Conservation (phyloP, 2,113 vertebrate genomes). For the Puma concolor region DNA sequence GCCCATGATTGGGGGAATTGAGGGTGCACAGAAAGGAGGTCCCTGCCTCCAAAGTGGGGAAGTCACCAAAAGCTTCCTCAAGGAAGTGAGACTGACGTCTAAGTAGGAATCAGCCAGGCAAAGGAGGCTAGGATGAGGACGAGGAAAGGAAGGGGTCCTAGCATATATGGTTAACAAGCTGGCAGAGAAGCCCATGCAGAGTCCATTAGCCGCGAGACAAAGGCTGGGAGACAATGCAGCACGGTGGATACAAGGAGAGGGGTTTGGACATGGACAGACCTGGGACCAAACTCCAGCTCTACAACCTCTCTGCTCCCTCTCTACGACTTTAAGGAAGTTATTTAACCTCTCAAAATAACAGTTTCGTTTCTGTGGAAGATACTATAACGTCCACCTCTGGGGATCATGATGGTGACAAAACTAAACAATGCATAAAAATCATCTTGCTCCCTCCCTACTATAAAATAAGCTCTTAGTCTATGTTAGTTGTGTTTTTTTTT, state of each 20-base stretch:
- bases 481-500: not conserved
- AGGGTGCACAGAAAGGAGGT: not conserved
- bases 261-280: not conserved
- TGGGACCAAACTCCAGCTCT: not conserved
- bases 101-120: not conserved
- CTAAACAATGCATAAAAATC: not conserved
- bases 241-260: not conserved
- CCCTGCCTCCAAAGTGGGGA: not conserved
- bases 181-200: no score
- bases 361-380: not conserved
- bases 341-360: not conserved
- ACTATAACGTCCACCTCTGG: not conserved
- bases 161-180: rapidly evolving
- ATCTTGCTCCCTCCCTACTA: not conserved
- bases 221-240: not conserved
- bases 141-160: not conserved
- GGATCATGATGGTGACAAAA: not conserved
- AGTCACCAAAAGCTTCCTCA: not conserved
- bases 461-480: not conserved
- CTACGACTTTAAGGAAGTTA: not conserved
- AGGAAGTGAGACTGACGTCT: not conserved
- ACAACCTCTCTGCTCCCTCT: not conserved
- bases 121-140: not conserved
- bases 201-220: not conserved
- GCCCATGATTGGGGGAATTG: not conserved